Percentiles rank a stretch among this genome's conserved stretches.
These are phyloP conservation scores for Nipponacmea schrenckii DNA, from an alignment of 2,888 invertebrate species.

Conservation along the genomic window DNA sequence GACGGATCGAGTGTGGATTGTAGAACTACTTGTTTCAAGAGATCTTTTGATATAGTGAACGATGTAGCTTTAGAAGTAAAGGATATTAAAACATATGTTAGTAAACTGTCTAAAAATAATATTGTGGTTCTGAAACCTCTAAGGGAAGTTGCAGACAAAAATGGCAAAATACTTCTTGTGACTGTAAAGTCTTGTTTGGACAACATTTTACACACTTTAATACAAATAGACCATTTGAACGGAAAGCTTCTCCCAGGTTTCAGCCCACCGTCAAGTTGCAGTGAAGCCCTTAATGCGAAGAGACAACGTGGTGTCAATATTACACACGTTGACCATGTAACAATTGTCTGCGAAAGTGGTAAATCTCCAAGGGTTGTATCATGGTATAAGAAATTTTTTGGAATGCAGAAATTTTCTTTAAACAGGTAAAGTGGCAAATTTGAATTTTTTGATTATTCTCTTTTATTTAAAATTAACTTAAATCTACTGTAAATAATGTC, in stretches of 20 bases:
- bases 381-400: constrained; percentile 69
- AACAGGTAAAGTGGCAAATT: too few relatives aligned
- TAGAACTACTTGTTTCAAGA: neutral
- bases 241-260: constrained; percentile 69
- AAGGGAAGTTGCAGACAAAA: constrained; percentile 44
- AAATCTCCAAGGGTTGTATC: constrained; percentile 60
- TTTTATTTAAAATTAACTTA: neutral
- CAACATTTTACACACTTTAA: constrained; percentile 69
- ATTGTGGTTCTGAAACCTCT: constrained; percentile 57
- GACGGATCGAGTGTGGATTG: constrained; percentile 11
- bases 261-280: constrained; percentile 15
- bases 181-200: constrained; percentile 68
- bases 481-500: constrained; percentile 1
- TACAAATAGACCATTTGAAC: constrained; percentile 65
- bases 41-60: constrained; percentile 63
- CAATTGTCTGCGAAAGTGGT: constrained; percentile 64
- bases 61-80: constrained; percentile 68
- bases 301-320: constrained; percentile 22
- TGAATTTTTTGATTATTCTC: too few relatives aligned
- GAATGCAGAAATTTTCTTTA: constrained; percentile 67
- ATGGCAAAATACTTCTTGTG: constrained; percentile 64
- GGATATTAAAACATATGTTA: constrained; percentile 50
- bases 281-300: neutral
- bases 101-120: constrained; percentile 45
- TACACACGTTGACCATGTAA: constrained; percentile 68